phyloP scores from a whole-genome alignment of 2,888 invertebrate species.

The Clitarchus hookeri region DNA sequence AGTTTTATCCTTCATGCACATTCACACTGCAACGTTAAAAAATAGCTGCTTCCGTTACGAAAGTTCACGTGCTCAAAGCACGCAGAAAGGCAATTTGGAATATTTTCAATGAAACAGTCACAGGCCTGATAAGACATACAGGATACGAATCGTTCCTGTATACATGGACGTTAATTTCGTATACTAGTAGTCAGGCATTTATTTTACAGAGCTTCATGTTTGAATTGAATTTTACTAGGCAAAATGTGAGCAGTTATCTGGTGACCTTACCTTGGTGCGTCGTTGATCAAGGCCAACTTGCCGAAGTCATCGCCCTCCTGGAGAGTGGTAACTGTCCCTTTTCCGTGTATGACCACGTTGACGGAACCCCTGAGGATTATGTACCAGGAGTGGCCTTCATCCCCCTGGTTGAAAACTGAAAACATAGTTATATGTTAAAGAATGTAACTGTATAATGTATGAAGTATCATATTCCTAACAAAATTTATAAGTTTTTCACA shows the following conservation, averaged over 20 bases:
- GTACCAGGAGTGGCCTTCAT: slow-evolving; percentile 84
- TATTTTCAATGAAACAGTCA: too few relatives aligned
- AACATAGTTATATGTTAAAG: neutral
- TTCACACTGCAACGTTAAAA: too few relatives aligned
- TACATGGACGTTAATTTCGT: too few relatives aligned
- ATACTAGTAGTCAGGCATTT: too few relatives aligned
- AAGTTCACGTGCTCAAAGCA: too few relatives aligned
- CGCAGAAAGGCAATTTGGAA: too few relatives aligned
- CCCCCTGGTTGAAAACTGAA: slow-evolving; percentile 81
- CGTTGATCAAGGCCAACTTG: slow-evolving; percentile 82
- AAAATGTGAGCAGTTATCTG: neutral
- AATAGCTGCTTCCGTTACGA: too few relatives aligned
- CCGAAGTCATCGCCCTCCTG: slow-evolving; percentile 88
- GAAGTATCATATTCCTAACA: neutral
- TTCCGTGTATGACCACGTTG: slow-evolving; percentile 82
- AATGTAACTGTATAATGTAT: neutral
- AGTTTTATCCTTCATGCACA: too few relatives aligned
- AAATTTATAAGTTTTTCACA: neutral
- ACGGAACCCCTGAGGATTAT: slow-evolving; percentile 82
- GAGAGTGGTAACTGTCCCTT: slow-evolving; percentile 79
- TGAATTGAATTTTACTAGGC: too few relatives aligned
- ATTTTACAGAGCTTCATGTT: too few relatives aligned
- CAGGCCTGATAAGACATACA: too few relatives aligned
- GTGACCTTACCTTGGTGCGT: slow-evolving; percentile 74
- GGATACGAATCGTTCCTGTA: too few relatives aligned